Evolutionary conservation across 1,140 invertebrate genomes (phyloP), one percentile per base, ranked within the genome.

Genomic region (Mya arenaria): DNA sequence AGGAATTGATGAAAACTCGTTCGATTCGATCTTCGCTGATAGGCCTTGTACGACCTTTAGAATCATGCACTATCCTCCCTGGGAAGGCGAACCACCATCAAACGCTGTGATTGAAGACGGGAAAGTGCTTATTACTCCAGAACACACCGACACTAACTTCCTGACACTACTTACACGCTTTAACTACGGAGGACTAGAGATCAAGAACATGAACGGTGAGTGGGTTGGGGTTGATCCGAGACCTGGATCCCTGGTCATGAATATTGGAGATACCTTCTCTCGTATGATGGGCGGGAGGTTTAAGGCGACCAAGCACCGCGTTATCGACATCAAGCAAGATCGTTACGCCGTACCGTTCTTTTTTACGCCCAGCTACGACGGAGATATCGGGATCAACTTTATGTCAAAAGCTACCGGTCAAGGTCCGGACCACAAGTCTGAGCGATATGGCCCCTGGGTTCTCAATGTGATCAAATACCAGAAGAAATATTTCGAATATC

Each of bases 241-340:
- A 30, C 80, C 80, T 4, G 52, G 65, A 36, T 75, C 68, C 36
- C 74, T 85, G 4, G 81, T 85, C 37, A 80, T 85, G 80, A 85
- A 85, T 37, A 83, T 85, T 28, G 80, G 84, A 17, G 84, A 85
- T 68, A 79, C 82, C 48, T 55, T 85, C 44, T 65, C 84, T n/a
- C 19, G 39, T 28, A 83, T 83, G 56, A 79, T 72, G 8, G 55
- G 69, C 1, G 81, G 74, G 0, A 32, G 69, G n/a, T 65, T 83
- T 44, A 85, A 83, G 58, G 84, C 84, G 15, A 85, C 84, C 1
- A 5, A 39, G 28, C 84, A 85, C 39, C 48, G 84, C 17, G 84
- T 85, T 32, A 30, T 85, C 19, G 84, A 85, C 39, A 39, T 55
- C 1, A 36, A 60, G 0, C 52, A 58, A 15, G 81, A 83, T n/a